Conservation (phyloP, 2,797 vertebrate species). For the Xyrichtys novacula region DNA sequence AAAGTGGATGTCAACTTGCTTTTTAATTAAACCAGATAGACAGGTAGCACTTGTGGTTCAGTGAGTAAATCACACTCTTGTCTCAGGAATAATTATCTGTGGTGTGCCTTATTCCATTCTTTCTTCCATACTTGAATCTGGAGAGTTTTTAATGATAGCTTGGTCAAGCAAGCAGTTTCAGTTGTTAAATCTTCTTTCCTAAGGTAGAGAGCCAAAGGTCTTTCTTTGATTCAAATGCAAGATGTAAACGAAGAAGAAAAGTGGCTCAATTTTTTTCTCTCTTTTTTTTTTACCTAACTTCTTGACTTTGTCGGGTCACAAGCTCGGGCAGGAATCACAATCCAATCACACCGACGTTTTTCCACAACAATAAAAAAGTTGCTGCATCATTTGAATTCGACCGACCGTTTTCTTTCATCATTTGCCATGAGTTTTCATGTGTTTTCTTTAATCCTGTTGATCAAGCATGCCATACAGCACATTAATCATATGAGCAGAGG, state of each 20-base stretch:
- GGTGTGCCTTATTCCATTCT: not conserved
- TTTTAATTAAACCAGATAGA: constrained; percentile 49
- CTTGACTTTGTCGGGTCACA: not conserved
- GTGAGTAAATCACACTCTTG: constrained; percentile 5
- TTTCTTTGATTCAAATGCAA: not conserved
- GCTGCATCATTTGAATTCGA: not conserved
- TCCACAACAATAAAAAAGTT: not conserved
- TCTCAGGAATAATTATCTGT: not conserved
- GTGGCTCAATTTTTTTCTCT: constrained; percentile 3
- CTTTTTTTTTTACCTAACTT: not conserved
- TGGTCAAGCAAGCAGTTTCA: too few relatives aligned
- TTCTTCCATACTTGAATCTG: too few relatives aligned
- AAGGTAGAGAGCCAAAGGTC: too few relatives aligned
- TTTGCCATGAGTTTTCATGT: not conserved
- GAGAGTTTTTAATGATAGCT: too few relatives aligned
- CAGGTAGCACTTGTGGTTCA: not conserved
- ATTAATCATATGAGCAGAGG: constrained; percentile 12
- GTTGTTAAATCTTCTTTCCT: too few relatives aligned
- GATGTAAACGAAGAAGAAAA: too few relatives aligned
- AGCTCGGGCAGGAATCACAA: constrained; percentile 1
- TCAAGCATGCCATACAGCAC: not conserved
- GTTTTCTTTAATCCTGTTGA: constrained; percentile 15
- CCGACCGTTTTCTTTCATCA: not conserved
- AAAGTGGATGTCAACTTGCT: constrained; percentile 49
- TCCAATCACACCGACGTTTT: not conserved